phyloP scores from a whole-genome alignment of 1,140 invertebrate genomes.

The Triops cancriformis region DNA sequence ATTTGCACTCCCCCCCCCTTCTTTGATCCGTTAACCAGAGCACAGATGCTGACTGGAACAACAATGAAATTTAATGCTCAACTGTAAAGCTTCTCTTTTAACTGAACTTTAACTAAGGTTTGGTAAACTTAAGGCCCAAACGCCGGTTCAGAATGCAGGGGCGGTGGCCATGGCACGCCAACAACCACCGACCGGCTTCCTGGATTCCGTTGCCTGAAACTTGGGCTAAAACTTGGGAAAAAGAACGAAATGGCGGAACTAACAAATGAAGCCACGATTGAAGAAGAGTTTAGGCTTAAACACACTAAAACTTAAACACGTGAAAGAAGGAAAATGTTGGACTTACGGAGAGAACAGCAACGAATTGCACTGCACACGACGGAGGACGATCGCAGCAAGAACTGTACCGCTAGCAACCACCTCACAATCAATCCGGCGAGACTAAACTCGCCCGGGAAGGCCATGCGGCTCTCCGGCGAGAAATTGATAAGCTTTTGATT shows the following conservation, averaged over 20 bases:
- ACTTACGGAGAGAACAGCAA: conserved; percentile 4
- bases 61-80: not conserved
- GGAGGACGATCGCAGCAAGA: conserved; percentile 9
- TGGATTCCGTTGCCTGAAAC: not conserved
- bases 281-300: not conserved
- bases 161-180: not conserved
- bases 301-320: not conserved
- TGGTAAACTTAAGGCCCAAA: not conserved
- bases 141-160: not conserved
- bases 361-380: conserved; percentile 12
- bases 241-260: not conserved
- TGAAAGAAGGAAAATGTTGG: not conserved
- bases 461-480: not conserved
- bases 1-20: not conserved
- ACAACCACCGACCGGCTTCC: conserved; percentile 7
- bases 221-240: not conserved
- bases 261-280: not conserved
- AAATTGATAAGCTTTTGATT: not conserved
- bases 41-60: not conserved
- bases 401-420: not conserved
- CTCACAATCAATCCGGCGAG: conserved; percentile 3
- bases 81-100: not conserved
- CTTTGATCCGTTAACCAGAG: not conserved
- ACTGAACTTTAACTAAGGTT: no score
- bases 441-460: not conserved